Base-by-base conservation (phyloP, 2,797 vertebrate species). In the Halcyon smyrnensis region DNA sequence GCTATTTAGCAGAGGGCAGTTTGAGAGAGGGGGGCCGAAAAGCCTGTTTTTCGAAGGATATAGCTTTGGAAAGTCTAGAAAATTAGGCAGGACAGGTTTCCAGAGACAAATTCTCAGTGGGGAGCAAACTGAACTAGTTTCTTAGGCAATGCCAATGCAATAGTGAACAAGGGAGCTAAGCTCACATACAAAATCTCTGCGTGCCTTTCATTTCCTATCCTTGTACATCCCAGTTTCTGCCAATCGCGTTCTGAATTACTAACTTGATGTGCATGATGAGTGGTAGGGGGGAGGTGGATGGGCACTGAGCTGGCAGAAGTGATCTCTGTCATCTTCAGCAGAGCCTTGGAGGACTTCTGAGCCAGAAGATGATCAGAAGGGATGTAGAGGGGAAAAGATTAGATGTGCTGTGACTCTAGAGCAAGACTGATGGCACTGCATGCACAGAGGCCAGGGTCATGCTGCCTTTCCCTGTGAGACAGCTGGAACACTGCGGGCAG, bases 41-140 rank as follows among this genome's bases (percentile, higher is more conserved):
- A 74, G 39, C 78, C n/a, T 76, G 36, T 50, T 91, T 90, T 92
- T 16, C 59, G 45, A 82, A 93, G 73, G 83, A 36, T 77, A 14
- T 19, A 80, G 73, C 87, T 85, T 87, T 83, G 57, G 82, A 62
- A 91, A 95, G 88, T 48, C 21, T 76, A 75, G 67, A 90, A 95
- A 90, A 95, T 95, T 16, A 88, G 92, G 69, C 85, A 95, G 82
- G 89, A 96, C 93, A 95, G 63, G 59, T 93, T 94, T 96, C 87
- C 59, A 91, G 87, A 77, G 93, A 86, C 59, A 89, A 86, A 84
- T 90, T 87, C 85, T 87, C 91, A 90, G 54, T 74, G 77, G 80
- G 91, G 77, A 91, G 75, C 63, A 93, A 86, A 60, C 50, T 81
- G 89, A 68, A 69, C 67, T 54, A 53, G 51, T 93, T 95, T 94